Evolutionary conservation across 1,140 invertebrate genomes (phyloP).

Genomic region (Calephelis nemesis): DNA sequence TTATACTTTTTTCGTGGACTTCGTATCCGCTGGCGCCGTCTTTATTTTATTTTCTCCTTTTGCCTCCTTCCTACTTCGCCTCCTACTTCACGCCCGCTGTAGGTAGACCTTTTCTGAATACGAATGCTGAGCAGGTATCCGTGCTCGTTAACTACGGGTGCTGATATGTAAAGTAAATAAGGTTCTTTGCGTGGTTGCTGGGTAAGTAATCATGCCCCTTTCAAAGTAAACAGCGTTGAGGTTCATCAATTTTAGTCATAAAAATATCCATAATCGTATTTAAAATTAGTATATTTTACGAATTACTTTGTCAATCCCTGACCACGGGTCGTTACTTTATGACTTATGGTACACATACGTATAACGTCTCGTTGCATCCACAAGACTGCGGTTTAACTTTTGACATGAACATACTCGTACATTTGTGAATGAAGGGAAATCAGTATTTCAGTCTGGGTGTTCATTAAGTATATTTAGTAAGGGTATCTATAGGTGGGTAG

Average conservation of each 20-base stretch:
- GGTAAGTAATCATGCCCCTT: constrained; percentile 19
- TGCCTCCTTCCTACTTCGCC: constrained; percentile 71
- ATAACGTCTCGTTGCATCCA: too few species aligned
- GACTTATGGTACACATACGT: too few species aligned
- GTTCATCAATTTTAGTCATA: background rate
- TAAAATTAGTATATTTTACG: too few species aligned
- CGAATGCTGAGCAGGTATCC: constrained; percentile 74
- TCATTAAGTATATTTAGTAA: too few species aligned
- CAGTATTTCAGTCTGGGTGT: too few species aligned
- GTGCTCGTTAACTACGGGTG: constrained; percentile 68
- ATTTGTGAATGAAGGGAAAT: too few species aligned
- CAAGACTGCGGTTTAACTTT: too few species aligned
- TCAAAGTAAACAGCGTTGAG: background rate
- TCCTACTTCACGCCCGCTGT: constrained; percentile 75
- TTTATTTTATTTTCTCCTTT: constrained; percentile 78
- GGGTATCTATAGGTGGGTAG: too few species aligned
- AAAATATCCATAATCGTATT: background rate
- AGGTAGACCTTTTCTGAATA: constrained; percentile 77
- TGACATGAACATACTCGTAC: too few species aligned
- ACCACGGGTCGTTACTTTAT: too few species aligned
- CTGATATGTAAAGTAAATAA: constrained; percentile 76
- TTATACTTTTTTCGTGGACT: constrained; percentile 73
- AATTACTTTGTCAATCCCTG: too few species aligned
- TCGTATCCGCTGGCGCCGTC: constrained; percentile 71
- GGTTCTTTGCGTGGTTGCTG: constrained; percentile 50